phyloP scores from a whole-genome alignment of 2,888 invertebrate species.

The Amphipoea lucens region DNA sequence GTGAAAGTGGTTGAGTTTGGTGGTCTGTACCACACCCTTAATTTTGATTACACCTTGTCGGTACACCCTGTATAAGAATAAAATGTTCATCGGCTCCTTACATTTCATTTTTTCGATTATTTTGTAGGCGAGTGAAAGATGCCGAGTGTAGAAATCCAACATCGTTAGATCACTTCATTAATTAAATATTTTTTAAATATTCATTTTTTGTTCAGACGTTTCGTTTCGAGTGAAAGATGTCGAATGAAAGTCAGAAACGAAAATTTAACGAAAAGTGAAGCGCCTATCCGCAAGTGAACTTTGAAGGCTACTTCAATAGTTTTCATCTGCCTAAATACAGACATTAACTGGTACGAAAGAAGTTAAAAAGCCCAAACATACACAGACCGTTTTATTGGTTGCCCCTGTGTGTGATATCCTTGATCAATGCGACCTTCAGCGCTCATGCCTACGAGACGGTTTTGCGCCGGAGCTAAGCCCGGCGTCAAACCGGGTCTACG shows the following conservation, averaged over 20 bases:
- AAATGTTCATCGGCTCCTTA: too few relatives aligned
- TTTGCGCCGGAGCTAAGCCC: too few relatives aligned
- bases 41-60: neutral
- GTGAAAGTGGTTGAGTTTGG: too few relatives aligned
- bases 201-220: too few relatives aligned
- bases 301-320: neutral
- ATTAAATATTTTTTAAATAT: too few relatives aligned
- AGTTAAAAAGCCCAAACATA: neutral
- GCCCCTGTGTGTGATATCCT: neutral
- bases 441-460: too few relatives aligned
- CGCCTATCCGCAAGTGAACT: neutral
- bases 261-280: neutral
- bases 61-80: neutral
- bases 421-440: neutral
- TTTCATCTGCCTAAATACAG: neutral
- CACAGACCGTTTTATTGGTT: neutral
- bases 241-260: neutral
- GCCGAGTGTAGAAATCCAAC: too few relatives aligned
- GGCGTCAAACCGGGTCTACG: too few relatives aligned
- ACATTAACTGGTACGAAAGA: neutral
- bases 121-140: too few relatives aligned
- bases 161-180: too few relatives aligned
- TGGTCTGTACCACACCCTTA: too few relatives aligned
- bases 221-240: neutral
- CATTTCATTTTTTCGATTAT: too few relatives aligned